phyloP scores from a whole-genome alignment of 2,113 vertebrate species.

The Neopipo cinnamomea region DNA sequence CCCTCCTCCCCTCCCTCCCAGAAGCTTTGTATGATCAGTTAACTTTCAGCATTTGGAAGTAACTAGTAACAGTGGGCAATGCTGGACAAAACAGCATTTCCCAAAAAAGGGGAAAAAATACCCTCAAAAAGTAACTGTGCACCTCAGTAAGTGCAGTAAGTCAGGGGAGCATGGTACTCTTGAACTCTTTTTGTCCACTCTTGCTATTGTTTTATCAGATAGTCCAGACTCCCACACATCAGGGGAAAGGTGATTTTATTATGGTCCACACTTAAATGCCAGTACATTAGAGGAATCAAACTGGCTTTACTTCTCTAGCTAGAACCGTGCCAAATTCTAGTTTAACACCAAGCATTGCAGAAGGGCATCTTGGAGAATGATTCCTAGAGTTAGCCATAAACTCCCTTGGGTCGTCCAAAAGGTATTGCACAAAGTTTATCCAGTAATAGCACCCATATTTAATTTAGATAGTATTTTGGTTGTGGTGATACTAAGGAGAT shows the following conservation, averaged over 20 bases:
- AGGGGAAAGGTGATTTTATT: background rate
- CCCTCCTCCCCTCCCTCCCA: background rate
- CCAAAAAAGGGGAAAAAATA: background rate
- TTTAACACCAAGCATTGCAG: background rate
- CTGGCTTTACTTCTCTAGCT: background rate
- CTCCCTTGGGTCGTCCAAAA: background rate
- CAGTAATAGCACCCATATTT: background rate
- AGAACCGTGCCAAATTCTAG: background rate
- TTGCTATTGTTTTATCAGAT: background rate
- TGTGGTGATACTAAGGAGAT: slow-evolving; percentile 5
- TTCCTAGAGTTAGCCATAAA: background rate
- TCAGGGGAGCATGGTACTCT: background rate
- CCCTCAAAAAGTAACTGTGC: background rate
- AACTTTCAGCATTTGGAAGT: background rate
- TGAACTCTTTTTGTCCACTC: background rate
- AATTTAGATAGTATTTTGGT: slow-evolving; percentile 8
- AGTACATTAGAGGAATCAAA: background rate
- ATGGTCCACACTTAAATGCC: background rate
- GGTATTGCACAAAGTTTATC: background rate
- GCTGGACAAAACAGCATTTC: background rate
- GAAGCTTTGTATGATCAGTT: background rate
- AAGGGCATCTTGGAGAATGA: background rate
- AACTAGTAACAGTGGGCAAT: background rate
- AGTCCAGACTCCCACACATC: background rate
- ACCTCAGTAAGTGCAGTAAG: background rate